Evolutionary conservation across 2,113 vertebrate genomes (phyloP).

Genomic region (Pelvicachromis taeniatus): DNA sequence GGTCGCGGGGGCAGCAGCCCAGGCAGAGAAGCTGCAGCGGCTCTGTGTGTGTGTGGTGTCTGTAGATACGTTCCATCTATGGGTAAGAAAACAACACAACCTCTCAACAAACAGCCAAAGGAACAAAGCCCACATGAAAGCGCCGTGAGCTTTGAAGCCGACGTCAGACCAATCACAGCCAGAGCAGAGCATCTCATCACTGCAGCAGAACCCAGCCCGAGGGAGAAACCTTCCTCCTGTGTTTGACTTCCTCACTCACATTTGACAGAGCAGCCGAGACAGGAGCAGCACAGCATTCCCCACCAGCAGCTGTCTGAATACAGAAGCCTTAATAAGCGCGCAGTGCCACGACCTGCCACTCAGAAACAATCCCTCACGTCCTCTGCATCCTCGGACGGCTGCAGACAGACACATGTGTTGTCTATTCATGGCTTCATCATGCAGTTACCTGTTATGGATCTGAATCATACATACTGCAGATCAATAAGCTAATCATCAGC

Average conservation of each 20-base stretch:
- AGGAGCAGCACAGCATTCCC: background rate
- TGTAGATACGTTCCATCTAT: background rate
- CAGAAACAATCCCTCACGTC: background rate
- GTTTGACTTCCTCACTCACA: conserved; percentile 4
- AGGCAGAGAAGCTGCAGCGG: no score
- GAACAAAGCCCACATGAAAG: background rate
- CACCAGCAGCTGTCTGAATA: conserved; percentile 4
- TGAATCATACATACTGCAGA: background rate
- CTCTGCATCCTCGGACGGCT: background rate
- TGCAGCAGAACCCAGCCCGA: background rate
- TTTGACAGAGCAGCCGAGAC: background rate
- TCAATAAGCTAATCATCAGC: background rate
- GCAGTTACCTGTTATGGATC: background rate
- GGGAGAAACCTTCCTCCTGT: background rate
- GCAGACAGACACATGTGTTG: background rate
- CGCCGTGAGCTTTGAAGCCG: background rate
- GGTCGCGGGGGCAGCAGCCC: no score
- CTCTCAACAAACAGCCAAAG: background rate
- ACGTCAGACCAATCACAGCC: background rate
- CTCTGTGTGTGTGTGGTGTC: background rate
- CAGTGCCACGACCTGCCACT: background rate
- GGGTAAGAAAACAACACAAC: background rate
- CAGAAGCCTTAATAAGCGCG: background rate
- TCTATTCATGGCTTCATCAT: background rate
- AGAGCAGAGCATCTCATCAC: background rate